Conservation (phyloP, 2,113 vertebrate species). For the Nannospalax galili region DNA sequence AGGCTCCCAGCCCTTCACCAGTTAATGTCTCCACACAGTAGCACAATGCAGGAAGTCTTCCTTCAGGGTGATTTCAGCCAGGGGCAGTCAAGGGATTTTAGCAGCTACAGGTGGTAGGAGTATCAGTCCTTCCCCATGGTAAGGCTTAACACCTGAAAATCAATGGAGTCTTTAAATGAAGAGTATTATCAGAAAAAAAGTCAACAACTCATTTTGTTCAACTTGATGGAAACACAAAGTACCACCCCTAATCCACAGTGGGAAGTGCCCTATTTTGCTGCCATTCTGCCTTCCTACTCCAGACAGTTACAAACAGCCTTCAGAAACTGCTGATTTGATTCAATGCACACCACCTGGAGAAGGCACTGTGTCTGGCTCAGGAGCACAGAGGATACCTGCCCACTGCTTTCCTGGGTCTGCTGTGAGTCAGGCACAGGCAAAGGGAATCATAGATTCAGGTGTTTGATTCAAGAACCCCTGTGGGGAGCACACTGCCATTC, state of each 20-base stretch:
- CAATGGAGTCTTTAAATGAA: constrained; percentile 14
- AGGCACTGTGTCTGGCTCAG: neutral
- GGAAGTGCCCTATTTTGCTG: neutral
- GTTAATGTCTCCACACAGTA: neutral
- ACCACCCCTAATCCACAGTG: neutral
- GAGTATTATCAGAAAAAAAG: neutral
- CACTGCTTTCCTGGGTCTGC: neutral
- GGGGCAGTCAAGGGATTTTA: neutral
- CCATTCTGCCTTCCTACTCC: neutral
- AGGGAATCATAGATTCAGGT: neutral
- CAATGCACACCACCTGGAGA: neutral
- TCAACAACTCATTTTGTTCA: neutral
- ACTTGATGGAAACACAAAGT: neutral
- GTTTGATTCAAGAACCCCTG: neutral
- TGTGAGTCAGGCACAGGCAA: neutral
- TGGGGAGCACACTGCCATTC: too few species aligned
- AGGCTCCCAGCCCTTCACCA: neutral
- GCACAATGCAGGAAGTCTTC: neutral
- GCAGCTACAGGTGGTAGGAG: too few species aligned
- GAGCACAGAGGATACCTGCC: neutral
- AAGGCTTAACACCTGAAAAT: neutral
- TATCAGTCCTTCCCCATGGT: neutral
- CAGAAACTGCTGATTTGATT: neutral
- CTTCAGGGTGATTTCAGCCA: neutral
- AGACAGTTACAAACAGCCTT: too few species aligned